These are phyloP conservation scores for Plusia festucae DNA, from an alignment of 2,888 invertebrate genomes.

Conservation along the genomic window DNA sequence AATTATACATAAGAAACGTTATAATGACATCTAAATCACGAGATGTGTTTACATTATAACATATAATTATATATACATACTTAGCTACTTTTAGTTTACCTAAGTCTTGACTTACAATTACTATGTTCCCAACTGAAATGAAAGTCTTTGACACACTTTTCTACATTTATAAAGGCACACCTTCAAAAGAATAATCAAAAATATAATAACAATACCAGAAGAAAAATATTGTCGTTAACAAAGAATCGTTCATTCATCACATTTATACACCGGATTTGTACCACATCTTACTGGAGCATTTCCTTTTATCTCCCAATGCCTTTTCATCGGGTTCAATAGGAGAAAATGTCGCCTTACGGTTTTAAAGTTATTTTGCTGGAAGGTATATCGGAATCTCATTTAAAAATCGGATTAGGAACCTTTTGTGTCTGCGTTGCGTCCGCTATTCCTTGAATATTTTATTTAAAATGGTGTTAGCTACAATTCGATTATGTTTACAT, in stretches of 20 bases:
- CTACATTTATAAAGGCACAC: not conserved
- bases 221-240: slow-evolving; percentile 17
- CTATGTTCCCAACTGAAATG: not conserved
- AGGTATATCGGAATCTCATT: slow-evolving; percentile 31
- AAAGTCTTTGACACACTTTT: not conserved
- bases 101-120: not conserved
- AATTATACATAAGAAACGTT: not conserved
- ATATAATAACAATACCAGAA: slow-evolving; percentile 8
- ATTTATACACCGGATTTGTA: slow-evolving; percentile 20
- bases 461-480: slow-evolving; percentile 22
- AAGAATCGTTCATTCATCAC: slow-evolving; percentile 24
- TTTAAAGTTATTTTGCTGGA: slow-evolving; percentile 34
- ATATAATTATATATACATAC: not conserved
- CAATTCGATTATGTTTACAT: slow-evolving; percentile 21
- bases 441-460: slow-evolving; percentile 40
- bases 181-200: slow-evolving; percentile 10
- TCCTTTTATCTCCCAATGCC: slow-evolving; percentile 41
- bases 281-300: slow-evolving; percentile 32
- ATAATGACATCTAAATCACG: not conserved
- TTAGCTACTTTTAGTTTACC: not conserved
- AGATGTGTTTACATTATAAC: not conserved
- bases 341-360: slow-evolving; percentile 37
- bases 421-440: slow-evolving; percentile 40
- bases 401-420: slow-evolving; percentile 19
- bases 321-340: slow-evolving; percentile 48